Percentiles rank a stretch among this genome's conserved stretches.
These are phyloP conservation scores for Dryas iulia DNA, from an alignment of 1,140 invertebrate genomes.

Conservation along the genomic window DNA sequence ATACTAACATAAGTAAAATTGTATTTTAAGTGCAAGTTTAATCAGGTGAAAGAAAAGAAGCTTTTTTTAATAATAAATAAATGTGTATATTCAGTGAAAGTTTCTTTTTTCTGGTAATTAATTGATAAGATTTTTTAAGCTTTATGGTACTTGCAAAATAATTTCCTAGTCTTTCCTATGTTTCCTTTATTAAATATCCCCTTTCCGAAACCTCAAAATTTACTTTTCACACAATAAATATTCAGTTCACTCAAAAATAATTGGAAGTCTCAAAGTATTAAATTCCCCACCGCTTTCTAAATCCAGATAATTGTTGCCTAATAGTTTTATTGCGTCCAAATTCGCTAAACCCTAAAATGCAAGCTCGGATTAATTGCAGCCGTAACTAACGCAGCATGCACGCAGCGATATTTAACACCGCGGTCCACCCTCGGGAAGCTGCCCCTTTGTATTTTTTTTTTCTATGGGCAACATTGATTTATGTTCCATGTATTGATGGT, in stretches of 20 bases:
- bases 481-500: not conserved
- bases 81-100: no score
- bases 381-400: conserved; percentile 64
- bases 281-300: conserved; percentile 24
- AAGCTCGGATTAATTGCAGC: conserved; percentile 62
- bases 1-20: no score
- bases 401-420: conserved; percentile 61
- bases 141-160: no score
- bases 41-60: no score
- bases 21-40: no score
- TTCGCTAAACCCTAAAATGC: conserved; percentile 59
- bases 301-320: conserved; percentile 53
- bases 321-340: conserved; percentile 55
- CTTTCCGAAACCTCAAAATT: no score
- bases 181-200: no score
- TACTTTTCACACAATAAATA: not conserved
- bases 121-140: no score
- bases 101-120: no score
- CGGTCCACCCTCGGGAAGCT: conserved; percentile 1
- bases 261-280: not conserved
- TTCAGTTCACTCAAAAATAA: not conserved
- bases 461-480: not conserved
- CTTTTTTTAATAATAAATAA: no score
- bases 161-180: no score
- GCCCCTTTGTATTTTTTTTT: not conserved